These are phyloP conservation scores for Hippopotamyrus pictus DNA, from an alignment of 2,797 vertebrate genomes.

Conservation along the genomic window DNA sequence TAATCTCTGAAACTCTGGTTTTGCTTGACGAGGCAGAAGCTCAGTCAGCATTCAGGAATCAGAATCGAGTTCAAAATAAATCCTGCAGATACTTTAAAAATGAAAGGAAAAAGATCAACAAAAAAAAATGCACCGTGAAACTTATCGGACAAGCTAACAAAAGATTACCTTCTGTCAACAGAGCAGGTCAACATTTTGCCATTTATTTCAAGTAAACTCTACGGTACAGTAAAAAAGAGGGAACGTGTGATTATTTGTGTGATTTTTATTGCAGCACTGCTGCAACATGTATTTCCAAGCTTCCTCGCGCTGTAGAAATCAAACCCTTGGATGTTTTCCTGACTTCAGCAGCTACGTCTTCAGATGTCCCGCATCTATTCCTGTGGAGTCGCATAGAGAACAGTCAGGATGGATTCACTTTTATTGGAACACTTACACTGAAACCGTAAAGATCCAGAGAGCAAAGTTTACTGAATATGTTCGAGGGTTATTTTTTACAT, in stretches of 20 bases:
- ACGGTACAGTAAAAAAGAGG: slow-evolving; percentile 37
- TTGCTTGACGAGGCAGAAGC: slow-evolving; percentile 28
- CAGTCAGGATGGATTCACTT: background rate
- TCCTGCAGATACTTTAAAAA: background rate
- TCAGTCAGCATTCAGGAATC: slow-evolving; percentile 17
- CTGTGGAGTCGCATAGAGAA: background rate
- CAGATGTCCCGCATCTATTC: background rate
- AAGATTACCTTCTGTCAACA: slow-evolving; percentile 33
- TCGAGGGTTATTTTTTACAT: background rate
- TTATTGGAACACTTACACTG: background rate
- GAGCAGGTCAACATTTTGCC: slow-evolving; percentile 49
- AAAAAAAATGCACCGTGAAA: slow-evolving; percentile 1
- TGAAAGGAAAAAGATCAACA: background rate
- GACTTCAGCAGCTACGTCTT: background rate
- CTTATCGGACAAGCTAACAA: slow-evolving; percentile 25
- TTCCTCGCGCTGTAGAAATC: slow-evolving; percentile 7
- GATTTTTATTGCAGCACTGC: slow-evolving; percentile 2
- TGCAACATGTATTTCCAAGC: slow-evolving; percentile 10
- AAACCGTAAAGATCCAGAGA: background rate
- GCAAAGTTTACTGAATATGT: background rate
- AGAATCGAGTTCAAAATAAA: slow-evolving; percentile 25
- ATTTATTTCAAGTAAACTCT: slow-evolving; percentile 46
- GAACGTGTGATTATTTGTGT: slow-evolving; percentile 25
- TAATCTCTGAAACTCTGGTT: slow-evolving; percentile 36
- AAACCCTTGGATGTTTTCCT: background rate